Conservation (phyloP, 2,113 vertebrate genomes). For the Papio anubis region DNA sequence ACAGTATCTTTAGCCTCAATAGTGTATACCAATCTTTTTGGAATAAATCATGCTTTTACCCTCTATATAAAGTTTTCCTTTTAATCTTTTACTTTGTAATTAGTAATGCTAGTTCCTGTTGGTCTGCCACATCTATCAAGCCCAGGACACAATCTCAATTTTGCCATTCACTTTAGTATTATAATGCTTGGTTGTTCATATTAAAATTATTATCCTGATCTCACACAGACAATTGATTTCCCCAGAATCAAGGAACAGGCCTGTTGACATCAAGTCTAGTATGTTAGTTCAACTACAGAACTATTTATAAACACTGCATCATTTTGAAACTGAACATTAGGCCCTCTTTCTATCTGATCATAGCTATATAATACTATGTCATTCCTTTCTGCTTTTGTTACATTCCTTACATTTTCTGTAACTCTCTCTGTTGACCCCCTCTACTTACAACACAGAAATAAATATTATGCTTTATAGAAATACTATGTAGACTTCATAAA, state of each 20-base stretch:
- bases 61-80: not conserved
- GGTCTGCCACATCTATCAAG: not conserved
- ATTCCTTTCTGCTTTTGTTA: not conserved
- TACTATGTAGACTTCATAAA: not conserved
- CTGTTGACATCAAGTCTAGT: not conserved
- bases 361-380: not conserved
- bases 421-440: not conserved
- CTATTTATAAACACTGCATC: not conserved
- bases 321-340: not conserved
- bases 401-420: not conserved
- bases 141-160: not conserved
- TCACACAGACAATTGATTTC: not conserved
- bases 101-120: not conserved
- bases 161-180: not conserved
- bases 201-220: not conserved
- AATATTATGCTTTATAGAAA: not conserved
- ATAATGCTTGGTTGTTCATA: not conserved
- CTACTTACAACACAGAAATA: not conserved
- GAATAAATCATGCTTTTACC: not conserved
- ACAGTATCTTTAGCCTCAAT: not conserved
- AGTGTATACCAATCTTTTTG: not conserved
- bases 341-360: not conserved
- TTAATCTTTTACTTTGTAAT: not conserved
- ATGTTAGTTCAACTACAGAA: not conserved
- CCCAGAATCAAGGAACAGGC: not conserved